A percentile compares a stretch with the other conserved stretches of the same genome.
These are phyloP conservation scores for Chunga burmeisteri DNA, from an alignment of 2,113 vertebrate species.

Conservation along the genomic window DNA sequence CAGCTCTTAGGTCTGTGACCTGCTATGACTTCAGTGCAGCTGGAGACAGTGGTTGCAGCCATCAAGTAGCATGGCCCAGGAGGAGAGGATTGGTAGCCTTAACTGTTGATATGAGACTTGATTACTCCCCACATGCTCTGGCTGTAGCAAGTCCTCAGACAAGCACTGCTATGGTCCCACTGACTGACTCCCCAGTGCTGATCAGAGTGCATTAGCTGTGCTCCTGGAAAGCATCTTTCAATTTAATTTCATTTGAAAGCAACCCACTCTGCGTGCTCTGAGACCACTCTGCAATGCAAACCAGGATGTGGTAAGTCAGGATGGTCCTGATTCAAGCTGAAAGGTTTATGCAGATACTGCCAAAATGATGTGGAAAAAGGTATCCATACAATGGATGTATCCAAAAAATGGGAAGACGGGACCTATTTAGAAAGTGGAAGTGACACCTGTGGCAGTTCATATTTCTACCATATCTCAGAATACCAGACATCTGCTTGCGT, in stretches of 20 bases:
- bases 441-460: not conserved
- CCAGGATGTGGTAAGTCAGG: not conserved
- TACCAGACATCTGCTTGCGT: not conserved
- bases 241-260: not conserved
- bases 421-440: not conserved
- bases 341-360: not conserved
- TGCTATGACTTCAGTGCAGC: not conserved
- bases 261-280: not conserved
- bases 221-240: not conserved
- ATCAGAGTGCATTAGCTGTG: not conserved
- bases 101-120: not conserved
- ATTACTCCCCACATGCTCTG: not conserved
- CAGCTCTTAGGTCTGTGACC: not conserved
- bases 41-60: not conserved
- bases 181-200: not conserved
- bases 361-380: not conserved
- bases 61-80: not conserved
- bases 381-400: not conserved
- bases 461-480: not conserved
- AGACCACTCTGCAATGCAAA: accelerated
- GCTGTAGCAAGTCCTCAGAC: not conserved
- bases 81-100: not conserved
- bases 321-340: not conserved
- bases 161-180: not conserved
- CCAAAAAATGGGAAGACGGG: not conserved